phyloP scores from a whole-genome alignment of 2,888 invertebrate genomes.

The Mycalesis mineus region DNA sequence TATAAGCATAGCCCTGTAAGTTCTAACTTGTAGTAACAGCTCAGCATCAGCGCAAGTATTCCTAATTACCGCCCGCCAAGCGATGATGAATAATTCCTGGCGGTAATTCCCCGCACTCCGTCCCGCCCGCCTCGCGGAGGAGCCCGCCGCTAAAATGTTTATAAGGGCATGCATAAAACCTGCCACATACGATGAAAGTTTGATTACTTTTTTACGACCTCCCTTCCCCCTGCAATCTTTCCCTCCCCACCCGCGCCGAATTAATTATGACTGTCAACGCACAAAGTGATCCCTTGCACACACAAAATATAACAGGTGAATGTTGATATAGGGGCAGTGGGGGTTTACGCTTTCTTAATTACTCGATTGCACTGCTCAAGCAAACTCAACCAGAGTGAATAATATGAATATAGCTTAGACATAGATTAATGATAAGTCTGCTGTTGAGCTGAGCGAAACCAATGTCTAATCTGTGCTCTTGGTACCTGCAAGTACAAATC shows the following conservation, averaged over 20 bases:
- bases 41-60: too few relatives aligned
- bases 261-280: constrained; percentile 36
- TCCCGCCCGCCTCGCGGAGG: constrained; percentile 1
- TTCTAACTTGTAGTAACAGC: too few relatives aligned
- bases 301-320: not conserved
- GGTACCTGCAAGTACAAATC: too few relatives aligned
- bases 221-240: constrained; percentile 1
- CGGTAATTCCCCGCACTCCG: constrained; percentile 6
- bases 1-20: too few relatives aligned
- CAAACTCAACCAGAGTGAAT: too few relatives aligned
- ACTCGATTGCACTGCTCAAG: too few relatives aligned
- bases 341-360: too few relatives aligned
- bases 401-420: too few relatives aligned
- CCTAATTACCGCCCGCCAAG: not conserved
- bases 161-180: constrained; percentile 24
- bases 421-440: too few relatives aligned
- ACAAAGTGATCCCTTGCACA: constrained; percentile 13
- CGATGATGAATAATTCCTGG: constrained; percentile 11
- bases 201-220: constrained; percentile 44
- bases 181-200: constrained; percentile 37
- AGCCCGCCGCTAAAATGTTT: constrained; percentile 22
- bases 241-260: constrained; percentile 19
- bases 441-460: too few relatives aligned
- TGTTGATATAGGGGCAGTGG: too few relatives aligned
- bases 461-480: too few relatives aligned